Percentiles rank a stretch among this genome's conserved stretches.
phyloP scores from a whole-genome alignment of 2,113 vertebrate species.

The Elephas maximus region DNA sequence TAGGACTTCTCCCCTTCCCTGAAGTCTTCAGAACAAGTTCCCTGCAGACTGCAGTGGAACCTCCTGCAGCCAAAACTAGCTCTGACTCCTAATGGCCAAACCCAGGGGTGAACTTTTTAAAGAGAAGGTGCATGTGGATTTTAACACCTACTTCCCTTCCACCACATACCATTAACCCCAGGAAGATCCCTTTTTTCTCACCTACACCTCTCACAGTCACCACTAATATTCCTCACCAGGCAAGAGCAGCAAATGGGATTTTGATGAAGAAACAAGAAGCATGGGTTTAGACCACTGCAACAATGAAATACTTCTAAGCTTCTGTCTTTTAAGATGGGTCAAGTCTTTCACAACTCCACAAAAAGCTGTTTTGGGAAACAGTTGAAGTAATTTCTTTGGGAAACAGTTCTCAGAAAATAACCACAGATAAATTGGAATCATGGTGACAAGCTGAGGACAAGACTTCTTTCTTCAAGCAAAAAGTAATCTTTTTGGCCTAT shows the following conservation, averaged over 20 bases:
- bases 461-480: background rate
- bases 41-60: no score
- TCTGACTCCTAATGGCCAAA: slow-evolving; percentile 42
- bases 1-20: background rate
- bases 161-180: background rate
- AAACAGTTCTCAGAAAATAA: background rate
- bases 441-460: background rate
- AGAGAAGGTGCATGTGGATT: slow-evolving; percentile 48
- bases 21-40: no score
- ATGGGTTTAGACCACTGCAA: slow-evolving; percentile 67
- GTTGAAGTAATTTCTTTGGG: background rate
- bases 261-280: background rate
- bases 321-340: slow-evolving; percentile 77
- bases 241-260: slow-evolving; percentile 20
- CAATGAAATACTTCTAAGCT: slow-evolving; percentile 66
- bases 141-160: background rate
- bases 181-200: slow-evolving; percentile 54
- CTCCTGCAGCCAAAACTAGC: no score
- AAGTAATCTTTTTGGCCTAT: background rate
- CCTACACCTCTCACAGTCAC: no score
- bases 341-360: background rate
- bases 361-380: background rate
- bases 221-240: background rate
- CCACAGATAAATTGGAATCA: background rate
- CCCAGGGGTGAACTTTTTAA: background rate